These are phyloP conservation scores for Sander vitreus DNA, from an alignment of 2,113 vertebrate genomes.

Conservation along the genomic window DNA sequence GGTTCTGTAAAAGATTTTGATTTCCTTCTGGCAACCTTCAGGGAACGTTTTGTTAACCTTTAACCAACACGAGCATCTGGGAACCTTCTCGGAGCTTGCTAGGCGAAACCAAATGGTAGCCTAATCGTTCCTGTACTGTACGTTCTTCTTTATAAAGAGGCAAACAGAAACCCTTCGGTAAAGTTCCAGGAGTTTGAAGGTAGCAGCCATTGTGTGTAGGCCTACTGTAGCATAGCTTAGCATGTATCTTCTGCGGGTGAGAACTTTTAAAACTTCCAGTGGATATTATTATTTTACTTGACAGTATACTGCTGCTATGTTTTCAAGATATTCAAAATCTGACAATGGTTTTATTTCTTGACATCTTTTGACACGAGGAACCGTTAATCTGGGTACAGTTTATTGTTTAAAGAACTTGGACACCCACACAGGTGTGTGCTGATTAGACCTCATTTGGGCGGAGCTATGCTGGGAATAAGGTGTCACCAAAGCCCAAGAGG, in stretches of 20 bases:
- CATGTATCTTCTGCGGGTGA: too few relatives aligned
- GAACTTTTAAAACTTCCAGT: neutral
- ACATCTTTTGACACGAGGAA: neutral
- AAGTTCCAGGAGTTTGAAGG: neutral
- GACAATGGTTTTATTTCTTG: neutral
- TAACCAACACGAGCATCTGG: neutral
- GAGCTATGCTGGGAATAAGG: neutral
- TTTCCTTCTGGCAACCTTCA: neutral
- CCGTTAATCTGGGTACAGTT: neutral
- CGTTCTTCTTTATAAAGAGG: neutral
- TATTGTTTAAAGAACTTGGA: neutral
- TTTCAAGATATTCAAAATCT: neutral
- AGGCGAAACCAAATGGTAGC: neutral
- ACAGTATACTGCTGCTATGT: neutral
- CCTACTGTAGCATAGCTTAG: neutral
- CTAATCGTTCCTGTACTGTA: neutral
- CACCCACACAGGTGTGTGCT: neutral
- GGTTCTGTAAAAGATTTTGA: conserved; percentile 1
- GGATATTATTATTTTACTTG: neutral
- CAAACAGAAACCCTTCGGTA: neutral
- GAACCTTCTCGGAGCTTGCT: neutral
- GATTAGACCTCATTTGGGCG: neutral
- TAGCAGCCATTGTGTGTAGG: neutral
- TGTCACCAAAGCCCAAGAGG: neutral
- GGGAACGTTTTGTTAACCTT: conserved; percentile 6